Evolutionary conservation across 2,113 vertebrate species (phyloP).

Genomic region (Martes martes): DNA sequence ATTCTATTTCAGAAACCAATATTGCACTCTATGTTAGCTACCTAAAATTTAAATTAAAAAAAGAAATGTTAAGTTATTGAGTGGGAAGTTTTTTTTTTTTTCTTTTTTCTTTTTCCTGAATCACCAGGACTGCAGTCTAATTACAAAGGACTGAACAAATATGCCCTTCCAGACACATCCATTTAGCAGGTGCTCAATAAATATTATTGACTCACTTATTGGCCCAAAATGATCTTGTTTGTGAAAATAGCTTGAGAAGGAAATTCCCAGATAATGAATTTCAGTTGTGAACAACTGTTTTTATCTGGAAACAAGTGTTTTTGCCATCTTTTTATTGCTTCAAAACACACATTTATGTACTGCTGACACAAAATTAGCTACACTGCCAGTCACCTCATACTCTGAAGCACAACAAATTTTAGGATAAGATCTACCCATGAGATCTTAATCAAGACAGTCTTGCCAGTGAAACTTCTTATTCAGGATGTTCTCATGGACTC

Average conservation of each 20-base stretch:
- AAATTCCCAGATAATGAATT: conserved; percentile 6
- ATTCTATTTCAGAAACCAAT: not conserved
- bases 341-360: conserved; percentile 22
- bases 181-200: not conserved
- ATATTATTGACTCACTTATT: not conserved
- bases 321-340: conserved; percentile 45
- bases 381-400: not conserved
- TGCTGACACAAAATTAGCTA: conserved; percentile 42
- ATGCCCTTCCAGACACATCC: not conserved
- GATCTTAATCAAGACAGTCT: not conserved
- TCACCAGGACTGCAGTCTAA: not conserved
- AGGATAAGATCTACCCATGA: not conserved
- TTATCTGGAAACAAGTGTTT: not conserved
- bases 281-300: conserved; percentile 19
- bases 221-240: not conserved
- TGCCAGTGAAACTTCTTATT: not conserved
- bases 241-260: not conserved
- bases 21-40: not conserved
- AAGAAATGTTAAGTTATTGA: not conserved
- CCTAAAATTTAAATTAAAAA: not conserved
- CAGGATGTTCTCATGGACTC: not conserved
- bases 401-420: not conserved
- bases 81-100: not conserved
- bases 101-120: not conserved
- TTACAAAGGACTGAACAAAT: not conserved